Base-by-base conservation (phyloP, 2,888 invertebrate species). In the Blastobasis adustella region DNA sequence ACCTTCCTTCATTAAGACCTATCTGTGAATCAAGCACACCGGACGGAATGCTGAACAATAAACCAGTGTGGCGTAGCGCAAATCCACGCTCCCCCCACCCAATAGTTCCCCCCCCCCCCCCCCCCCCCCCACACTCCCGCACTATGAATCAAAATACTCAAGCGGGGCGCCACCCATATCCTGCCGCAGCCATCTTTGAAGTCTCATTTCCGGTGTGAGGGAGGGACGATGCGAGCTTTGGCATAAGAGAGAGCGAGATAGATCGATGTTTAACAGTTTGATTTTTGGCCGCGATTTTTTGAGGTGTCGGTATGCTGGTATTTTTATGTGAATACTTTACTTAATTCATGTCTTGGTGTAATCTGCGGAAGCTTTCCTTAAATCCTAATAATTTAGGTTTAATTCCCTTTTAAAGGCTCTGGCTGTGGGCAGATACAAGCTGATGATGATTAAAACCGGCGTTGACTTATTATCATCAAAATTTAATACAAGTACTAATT, bases 161-260 rank as follows among this genome's bases (percentile, higher is more conserved):
- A n/a, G n/a, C 23, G 23, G 23, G 23, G 23, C 23, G 23, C 23
- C 87, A 74, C 87, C 87, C 79, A 84, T 75, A 68, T 79, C 77
- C 82, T 75, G 77, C 78, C 79, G 87, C 82, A 80, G 84, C 87
- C 87, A 87, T 87, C 82, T 87, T 87, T 87, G 86, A 86, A 73
- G 71, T 82, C 82, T 83, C 81, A 86, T 67, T 80, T 84, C 85
- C 86, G 83, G 73, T 62, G 72, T 65, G 72, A 55, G 71, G 59
- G 71, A 67, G 63, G 63, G 73, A 62, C 42, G 75, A 77, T 48
- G 36, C 4, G 8, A 52, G 63, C 45, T 45, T 58, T 54, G 61
- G 50, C 49, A 68, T 50, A 47, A n/a, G 69, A 49, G 56, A 9
- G 62, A 73, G 49, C 37, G 64, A 57, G 73, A 66, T 52, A 10